Evolutionary conservation across 37 sponge, comb jelly and placozoan genomes (phyloP), one percentile per base, ranked within the genome.

Genomic region (Agelas oroides): DNA sequence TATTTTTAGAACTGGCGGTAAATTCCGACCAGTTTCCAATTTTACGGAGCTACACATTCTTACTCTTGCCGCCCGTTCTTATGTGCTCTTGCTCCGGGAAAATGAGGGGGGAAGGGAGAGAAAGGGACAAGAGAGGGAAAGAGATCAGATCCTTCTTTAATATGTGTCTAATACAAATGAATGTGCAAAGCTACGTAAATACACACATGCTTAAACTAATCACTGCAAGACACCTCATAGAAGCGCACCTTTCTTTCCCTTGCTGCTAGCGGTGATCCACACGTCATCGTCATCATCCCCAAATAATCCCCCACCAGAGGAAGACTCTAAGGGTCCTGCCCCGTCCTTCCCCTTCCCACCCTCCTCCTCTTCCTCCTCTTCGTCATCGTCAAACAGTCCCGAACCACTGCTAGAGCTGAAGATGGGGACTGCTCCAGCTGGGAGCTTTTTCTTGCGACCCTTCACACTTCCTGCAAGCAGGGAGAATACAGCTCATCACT

Each of bases 381-480:
- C 77, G 0, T 91, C 86, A 23, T 81, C 87, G 15, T 69, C 92
- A 86, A 91, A 91, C 23, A 91, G 88, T 53, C 88, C 91, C 27
- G 46, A 41, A 0, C 81, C 76, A 61, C 75, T 52, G 15, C 59
- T 76, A 24, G 61, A 78, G 28, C 93, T 89, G 85, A 92, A 92
- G 82, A 92, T 65, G 27, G 89, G 77, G 27, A 92, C 93, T 1
- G 85, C 93, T 65, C 93, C 93, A 39, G 74, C 89, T 35, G 89
- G 93, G 12, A 41, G 78, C 82, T 92, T 92, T 78, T 85, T 87
- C 79, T 41, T 78, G 20, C 41, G 28, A 5, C 28, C 63, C 5
- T 28, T 62, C 12, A n/a, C 63, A 62, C 63, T 62, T 5, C 28
- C 27, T 20, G 35, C 34, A 6, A 69, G 70, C 5, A n/a, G n/a